Conservation (phyloP, 2,797 vertebrate species). For the Sebastes steindachneri region DNA sequence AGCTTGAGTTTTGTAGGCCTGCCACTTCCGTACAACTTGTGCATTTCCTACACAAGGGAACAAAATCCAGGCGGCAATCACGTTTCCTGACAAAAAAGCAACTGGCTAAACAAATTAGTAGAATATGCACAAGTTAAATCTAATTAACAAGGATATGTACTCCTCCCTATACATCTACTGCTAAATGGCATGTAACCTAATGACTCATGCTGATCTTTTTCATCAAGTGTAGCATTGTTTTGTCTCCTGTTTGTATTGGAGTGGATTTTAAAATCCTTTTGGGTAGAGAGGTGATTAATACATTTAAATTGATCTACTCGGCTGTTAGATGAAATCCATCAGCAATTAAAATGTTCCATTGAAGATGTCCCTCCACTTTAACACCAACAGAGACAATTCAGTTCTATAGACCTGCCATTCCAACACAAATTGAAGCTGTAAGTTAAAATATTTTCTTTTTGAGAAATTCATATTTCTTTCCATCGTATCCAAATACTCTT, state of each 20-base stretch:
- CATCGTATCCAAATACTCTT: slow-evolving; percentile 12
- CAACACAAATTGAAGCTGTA: background rate
- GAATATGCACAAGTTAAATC: background rate
- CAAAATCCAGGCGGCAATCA: background rate
- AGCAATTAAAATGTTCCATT: background rate
- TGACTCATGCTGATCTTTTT: background rate
- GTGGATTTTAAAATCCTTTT: background rate
- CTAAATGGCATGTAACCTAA: background rate
- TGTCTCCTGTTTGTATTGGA: background rate
- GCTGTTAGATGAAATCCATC: slow-evolving; percentile 5
- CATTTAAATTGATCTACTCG: background rate
- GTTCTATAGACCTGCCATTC: background rate
- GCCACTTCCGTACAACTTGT: background rate
- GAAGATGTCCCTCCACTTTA: background rate
- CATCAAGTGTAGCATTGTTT: background rate
- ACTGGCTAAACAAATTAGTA: background rate
- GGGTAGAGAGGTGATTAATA: background rate
- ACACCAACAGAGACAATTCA: background rate
- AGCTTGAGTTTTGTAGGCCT: too few species aligned
- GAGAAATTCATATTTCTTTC: slow-evolving; percentile 20
- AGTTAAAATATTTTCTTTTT: background rate
- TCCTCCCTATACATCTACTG: background rate
- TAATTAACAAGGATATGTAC: background rate
- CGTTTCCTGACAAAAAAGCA: background rate
- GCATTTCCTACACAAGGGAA: background rate